Conservation (phyloP, 1,140 invertebrate species). For the Neuroterus valhalla region DNA sequence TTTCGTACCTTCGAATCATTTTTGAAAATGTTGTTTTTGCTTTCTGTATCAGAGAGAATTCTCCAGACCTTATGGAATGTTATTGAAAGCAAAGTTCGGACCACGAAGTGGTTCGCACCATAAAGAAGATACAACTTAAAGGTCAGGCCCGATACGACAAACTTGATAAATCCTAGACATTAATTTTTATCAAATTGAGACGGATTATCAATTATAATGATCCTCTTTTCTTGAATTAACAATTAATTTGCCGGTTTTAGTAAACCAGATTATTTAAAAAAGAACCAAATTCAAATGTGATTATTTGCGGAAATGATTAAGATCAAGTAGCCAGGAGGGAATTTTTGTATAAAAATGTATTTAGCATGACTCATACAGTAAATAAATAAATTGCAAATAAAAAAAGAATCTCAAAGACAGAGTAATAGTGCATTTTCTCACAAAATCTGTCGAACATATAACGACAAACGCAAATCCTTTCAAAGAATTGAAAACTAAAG, state of each 20-base stretch:
- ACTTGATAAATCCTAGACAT: too few relatives aligned
- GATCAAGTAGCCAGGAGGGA: background rate
- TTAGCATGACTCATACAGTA: slow-evolving; percentile 11
- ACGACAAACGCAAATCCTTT: slow-evolving; percentile 1
- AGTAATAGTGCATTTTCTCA: background rate
- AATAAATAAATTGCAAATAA: slow-evolving; percentile 11
- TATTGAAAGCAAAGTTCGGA: too few relatives aligned
- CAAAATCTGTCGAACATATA: background rate
- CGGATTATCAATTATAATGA: too few relatives aligned
- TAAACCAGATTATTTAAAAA: too few relatives aligned
- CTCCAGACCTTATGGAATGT: background rate
- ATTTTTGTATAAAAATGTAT: slow-evolving; percentile 28
- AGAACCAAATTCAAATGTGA: too few relatives aligned
- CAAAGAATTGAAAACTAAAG: background rate
- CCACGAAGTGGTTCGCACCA: too few relatives aligned
- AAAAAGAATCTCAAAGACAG: background rate
- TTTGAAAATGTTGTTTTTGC: background rate
- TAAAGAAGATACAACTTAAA: too few relatives aligned
- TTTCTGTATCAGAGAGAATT: background rate
- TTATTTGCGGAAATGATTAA: too few relatives aligned
- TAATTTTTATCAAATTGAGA: too few relatives aligned
- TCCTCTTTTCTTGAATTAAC: too few relatives aligned
- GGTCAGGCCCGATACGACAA: too few relatives aligned
- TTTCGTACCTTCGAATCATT: slow-evolving; percentile 20
- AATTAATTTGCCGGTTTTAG: too few relatives aligned